phyloP scores from a whole-genome alignment of 1,140 invertebrate species.

The Caenorhabditis elegans region DNA sequence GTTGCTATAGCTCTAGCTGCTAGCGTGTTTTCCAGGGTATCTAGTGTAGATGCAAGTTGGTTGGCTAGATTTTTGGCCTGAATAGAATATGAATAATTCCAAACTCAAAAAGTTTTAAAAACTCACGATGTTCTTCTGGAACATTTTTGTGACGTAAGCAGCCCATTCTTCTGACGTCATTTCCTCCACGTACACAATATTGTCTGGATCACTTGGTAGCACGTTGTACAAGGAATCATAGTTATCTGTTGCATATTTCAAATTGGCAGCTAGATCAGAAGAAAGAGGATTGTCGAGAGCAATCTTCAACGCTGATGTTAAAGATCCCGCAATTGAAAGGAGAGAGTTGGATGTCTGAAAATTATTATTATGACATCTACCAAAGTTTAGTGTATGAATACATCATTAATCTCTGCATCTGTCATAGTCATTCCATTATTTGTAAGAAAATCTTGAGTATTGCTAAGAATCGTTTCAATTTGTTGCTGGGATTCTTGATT shows the following conservation, averaged over 20 bases:
- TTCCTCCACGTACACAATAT: constrained; percentile 45
- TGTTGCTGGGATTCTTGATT: constrained; percentile 36
- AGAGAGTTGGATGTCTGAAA: constrained; percentile 12
- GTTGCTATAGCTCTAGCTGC: not conserved
- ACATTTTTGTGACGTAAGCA: constrained; percentile 20
- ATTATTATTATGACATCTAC: not conserved
- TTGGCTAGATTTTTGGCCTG: constrained; percentile 31
- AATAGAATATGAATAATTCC: not conserved
- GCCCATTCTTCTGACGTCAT: constrained; percentile 45
- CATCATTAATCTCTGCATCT: constrained; percentile 11
- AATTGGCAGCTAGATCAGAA: constrained; percentile 33
- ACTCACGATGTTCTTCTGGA: constrained; percentile 37
- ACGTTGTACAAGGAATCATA: constrained; percentile 39
- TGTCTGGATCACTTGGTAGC: constrained; percentile 32
- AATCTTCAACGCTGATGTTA: not conserved
- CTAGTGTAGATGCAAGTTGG: constrained; percentile 25
- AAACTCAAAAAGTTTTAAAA: not conserved
- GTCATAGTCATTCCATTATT: constrained; percentile 31
- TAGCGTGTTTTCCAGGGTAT: constrained; percentile 33
- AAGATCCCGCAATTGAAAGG: constrained; percentile 8
- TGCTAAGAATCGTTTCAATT: constrained; percentile 3
- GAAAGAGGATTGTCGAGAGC: constrained; percentile 36
- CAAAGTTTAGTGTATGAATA: not conserved
- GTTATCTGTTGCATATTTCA: constrained; percentile 33
- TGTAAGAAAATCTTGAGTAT: constrained; percentile 17